phyloP scores from a whole-genome alignment of 2,797 vertebrate genomes.

The Enteromius paludinosus region DNA sequence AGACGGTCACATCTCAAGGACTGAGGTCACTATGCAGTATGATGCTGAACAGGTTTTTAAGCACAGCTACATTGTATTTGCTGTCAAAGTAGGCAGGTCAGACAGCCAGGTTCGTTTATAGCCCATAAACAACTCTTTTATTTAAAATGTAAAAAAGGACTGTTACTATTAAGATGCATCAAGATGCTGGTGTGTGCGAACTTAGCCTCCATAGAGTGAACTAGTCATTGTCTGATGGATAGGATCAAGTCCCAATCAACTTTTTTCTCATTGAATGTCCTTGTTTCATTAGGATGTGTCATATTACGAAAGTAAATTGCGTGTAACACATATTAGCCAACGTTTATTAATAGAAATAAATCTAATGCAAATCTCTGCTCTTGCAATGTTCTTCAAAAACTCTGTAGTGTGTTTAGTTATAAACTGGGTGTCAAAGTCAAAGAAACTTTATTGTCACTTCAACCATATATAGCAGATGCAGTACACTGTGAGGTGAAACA shows the following conservation, averaged over 20 bases:
- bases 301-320: not conserved
- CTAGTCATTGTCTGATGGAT: not conserved
- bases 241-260: not conserved
- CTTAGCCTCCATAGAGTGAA: not conserved
- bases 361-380: not conserved
- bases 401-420: not conserved
- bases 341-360: not conserved
- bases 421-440: not conserved
- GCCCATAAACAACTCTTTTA: slow-evolving; percentile 1
- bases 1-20: slow-evolving; percentile 23
- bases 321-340: not conserved
- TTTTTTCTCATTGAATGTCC: not conserved
- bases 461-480: too few relatives aligned
- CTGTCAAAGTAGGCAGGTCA: not conserved
- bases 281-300: not conserved
- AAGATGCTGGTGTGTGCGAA: not conserved
- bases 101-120: not conserved
- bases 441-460: too few relatives aligned
- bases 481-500: too few relatives aligned
- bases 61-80: slow-evolving; percentile 25
- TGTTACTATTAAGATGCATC: not conserved
- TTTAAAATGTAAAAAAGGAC: slow-evolving; percentile 1
- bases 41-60: slow-evolving; percentile 47
- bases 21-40: slow-evolving; percentile 18
- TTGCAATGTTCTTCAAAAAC: slow-evolving; percentile 4